Evolutionary conservation across 2,888 invertebrate species (phyloP), one percentile per base, ranked within the genome.

Genomic region (Rhorus exstirpatorius): DNA sequence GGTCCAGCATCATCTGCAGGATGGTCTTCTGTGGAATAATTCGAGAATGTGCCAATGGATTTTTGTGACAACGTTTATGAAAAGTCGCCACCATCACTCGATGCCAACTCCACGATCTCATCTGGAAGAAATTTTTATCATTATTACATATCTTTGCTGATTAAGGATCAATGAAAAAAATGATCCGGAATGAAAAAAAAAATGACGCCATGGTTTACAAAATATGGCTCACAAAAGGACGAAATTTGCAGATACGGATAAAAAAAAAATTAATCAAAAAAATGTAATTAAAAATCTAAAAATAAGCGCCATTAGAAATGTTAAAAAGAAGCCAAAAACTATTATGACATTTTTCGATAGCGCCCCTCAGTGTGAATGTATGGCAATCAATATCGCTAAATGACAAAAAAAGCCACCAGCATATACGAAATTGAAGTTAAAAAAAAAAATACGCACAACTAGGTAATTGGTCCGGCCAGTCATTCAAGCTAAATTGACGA

Each of bases 221-320:
- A 71, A 71, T 44, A 58, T 71, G 44, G 44, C 71, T 71, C 71
- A 71, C 71, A 58, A 71, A 55, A 71, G 71, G 58, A 24, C 58
- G 41, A 41, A 71, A 71, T 71, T 71, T 21, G 58, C 58, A 71
- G 58, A 58, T 71, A 44, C 55, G 10, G 41, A 71, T 71, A n/a
- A 71, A 58, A 55, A 71, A 31, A 3, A 3, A 6, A 31, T 3
- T 31, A 31, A 31, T n/a, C n/a, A 58, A 44, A 65, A 65, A 65
- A 26, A 46, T 14, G 10, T 14, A 26, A 65, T 46, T 14, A 46
- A 70, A 21, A 46, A 67, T 67, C 44, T 46, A 24, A 46, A 67
- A 67, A 67, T 67, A 31, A 67, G 65, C 24, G 24, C 24, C 53
- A 70, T 70, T 41, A 24, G 55, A 55, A 71, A 41, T 71, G 26